phyloP scores from a whole-genome alignment of 2,797 vertebrate species.

The Arrhamphus sclerolepis region DNA sequence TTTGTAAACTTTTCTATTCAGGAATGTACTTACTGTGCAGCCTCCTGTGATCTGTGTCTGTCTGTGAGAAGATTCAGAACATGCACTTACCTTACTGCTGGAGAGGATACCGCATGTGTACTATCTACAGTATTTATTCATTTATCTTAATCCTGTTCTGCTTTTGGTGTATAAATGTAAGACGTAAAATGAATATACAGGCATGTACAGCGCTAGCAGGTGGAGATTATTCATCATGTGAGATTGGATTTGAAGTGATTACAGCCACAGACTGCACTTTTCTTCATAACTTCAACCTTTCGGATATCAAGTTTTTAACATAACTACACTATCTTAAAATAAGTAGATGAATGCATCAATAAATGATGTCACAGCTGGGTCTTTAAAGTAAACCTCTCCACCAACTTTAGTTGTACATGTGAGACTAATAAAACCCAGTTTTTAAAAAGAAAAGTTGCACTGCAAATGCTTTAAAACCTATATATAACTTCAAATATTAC shows the following conservation, averaged over 20 bases:
- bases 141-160: slow-evolving; percentile 6
- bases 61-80: slow-evolving; percentile 32
- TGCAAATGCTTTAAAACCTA: background rate
- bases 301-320: too few relatives aligned
- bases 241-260: too few relatives aligned
- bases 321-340: background rate
- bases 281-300: too few relatives aligned
- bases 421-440: background rate
- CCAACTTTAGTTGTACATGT: slow-evolving; percentile 10
- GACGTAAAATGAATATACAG: slow-evolving; percentile 10
- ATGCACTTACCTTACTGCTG: slow-evolving; percentile 60
- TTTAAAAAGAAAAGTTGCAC: background rate
- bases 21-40: slow-evolving; percentile 48
- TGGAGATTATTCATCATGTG: background rate
- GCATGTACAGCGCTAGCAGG: background rate
- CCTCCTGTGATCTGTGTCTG: slow-evolving; percentile 28
- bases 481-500: too few relatives aligned
- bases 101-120: slow-evolving; percentile 19
- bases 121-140: background rate
- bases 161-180: slow-evolving; percentile 14
- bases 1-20: background rate
- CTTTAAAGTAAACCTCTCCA: slow-evolving; percentile 14
- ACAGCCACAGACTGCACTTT: too few relatives aligned
- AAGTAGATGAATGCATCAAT: background rate
- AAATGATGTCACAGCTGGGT: background rate